Base-by-base conservation (phyloP, 2,113 vertebrate genomes). In the Grammomys surdaster region DNA sequence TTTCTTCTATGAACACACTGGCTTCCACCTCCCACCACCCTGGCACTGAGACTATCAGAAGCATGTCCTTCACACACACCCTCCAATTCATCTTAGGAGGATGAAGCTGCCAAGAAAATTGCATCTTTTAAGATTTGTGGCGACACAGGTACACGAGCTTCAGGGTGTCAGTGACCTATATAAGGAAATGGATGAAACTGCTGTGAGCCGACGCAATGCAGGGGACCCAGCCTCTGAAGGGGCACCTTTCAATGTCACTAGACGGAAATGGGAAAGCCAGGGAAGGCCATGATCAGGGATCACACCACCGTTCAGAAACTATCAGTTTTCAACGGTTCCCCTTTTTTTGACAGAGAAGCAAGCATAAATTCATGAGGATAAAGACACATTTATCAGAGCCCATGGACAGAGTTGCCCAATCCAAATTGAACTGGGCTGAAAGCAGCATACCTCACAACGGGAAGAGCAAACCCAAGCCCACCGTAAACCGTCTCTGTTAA, bases 61-160 rank as follows among this genome's bases (percentile, higher is more conserved):
- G 28, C 63, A 75, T 33, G 89, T 82, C 96, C 96, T 98, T 95
- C 94, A 95, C 77, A 82, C 88, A 60, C 40, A 76, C 60, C 63
- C 17, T 86, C 85, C 88, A 67, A 90, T 96, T 82, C 77, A 91
- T 95, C 58, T 88, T 11, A 87, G 92, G 36, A 90, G 17, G 88
- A 95, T 94, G 92, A 89, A 92, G 77, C 95, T 96, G 94, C 90
- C 95, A 91, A 93, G 97, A 84, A 95, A 95, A 97, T 51, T 58
- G 88, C 89, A 93, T 94, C 82, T 94, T 95, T 73, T 75, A 97
- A 97, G 96, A 97, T 96, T 97, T 96, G 96, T 97, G 91, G 94
- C 77, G 93, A 96, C 91, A 88, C 56, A 17, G 46, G 72, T 77
- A 78, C 43, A 93, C 67, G 76, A 91, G 94, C 82, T 75, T 10